phyloP scores from a whole-genome alignment of 92 coral and sea anemone genomes.

The Heliopora coerulea region DNA sequence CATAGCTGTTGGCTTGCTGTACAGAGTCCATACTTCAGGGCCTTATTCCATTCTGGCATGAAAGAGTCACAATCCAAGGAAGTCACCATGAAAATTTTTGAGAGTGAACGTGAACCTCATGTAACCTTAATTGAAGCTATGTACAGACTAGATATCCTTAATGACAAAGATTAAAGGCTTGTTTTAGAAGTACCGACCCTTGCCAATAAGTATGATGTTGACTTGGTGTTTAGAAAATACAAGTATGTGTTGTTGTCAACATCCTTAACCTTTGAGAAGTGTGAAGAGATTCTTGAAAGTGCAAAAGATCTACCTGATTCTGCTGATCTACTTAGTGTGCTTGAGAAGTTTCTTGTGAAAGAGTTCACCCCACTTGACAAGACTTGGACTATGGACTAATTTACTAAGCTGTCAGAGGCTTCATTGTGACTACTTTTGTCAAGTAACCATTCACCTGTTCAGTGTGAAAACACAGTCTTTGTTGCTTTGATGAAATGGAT shows the following conservation, averaged over 20 bases:
- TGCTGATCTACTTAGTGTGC: not conserved
- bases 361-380: slow-evolving; percentile 33
- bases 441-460: slow-evolving; percentile 9
- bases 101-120: slow-evolving; percentile 23
- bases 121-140: slow-evolving; percentile 31
- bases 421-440: slow-evolving; percentile 14
- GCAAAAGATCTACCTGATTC: not conserved
- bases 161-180: slow-evolving; percentile 18
- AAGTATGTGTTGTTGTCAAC: slow-evolving; percentile 22
- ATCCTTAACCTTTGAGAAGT: slow-evolving; percentile 9
- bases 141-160: slow-evolving; percentile 32
- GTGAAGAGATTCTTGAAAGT: slow-evolving; percentile 2
- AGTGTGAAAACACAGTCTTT: slow-evolving; percentile 36
- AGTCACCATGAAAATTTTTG: slow-evolving; percentile 18
- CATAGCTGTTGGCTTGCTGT: slow-evolving; percentile 38
- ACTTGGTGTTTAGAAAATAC: slow-evolving; percentile 25
- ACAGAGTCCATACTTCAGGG: slow-evolving; percentile 32
- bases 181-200: slow-evolving; percentile 13
- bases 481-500: slow-evolving; percentile 35
- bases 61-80: slow-evolving; percentile 22
- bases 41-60: slow-evolving; percentile 33
- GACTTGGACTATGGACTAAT: slow-evolving; percentile 21
- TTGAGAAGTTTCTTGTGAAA: slow-evolving; percentile 23
- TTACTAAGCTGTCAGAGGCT: slow-evolving; percentile 18
- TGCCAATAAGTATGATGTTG: slow-evolving; percentile 29